These are phyloP conservation scores for human (Homo sapiens) DNA, from an alignment of 2,113 vertebrate genomes.

Conservation along the genomic window GRCh38 chr3:45688001-45688500, in stretches of 20 bases:
- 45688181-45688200: neutral
- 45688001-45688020: neutral
- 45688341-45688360: neutral
- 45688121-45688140: neutral
- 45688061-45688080: neutral
- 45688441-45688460: neutral
- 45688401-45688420: neutral
- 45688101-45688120: neutral
- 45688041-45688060: neutral
- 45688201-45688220: neutral
- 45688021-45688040: neutral
- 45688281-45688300: neutral
- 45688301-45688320: neutral
- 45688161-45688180: neutral
- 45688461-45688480: neutral
- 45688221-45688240: neutral
- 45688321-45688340: neutral
- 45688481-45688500: neutral
- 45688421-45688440: neutral
- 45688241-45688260: neutral
- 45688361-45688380: neutral
- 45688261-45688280: rapidly evolving
- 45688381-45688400: neutral
- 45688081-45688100: neutral
- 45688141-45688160: neutral